These are phyloP conservation scores for Tinamus guttatus DNA, from an alignment of 2,113 vertebrate genomes.

Conservation along the genomic window DNA sequence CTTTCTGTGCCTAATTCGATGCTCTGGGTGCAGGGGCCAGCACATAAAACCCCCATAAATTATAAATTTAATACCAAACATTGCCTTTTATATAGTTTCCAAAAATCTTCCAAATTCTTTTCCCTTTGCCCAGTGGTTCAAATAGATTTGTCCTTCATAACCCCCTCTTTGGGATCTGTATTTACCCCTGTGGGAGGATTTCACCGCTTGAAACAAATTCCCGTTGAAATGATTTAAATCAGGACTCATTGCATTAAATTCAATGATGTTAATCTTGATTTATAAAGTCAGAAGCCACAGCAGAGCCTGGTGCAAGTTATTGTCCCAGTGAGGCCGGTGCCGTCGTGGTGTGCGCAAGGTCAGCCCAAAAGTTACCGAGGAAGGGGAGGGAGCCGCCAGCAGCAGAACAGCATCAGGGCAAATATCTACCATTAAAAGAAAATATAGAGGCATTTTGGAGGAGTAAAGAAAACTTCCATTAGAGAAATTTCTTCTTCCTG, in stretches of 20 bases:
- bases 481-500: background rate
- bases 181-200: background rate
- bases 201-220: background rate
- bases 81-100: rapidly evolving
- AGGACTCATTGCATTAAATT: background rate
- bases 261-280: background rate
- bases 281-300: background rate
- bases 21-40: no score
- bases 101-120: background rate
- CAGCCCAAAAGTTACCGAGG: background rate
- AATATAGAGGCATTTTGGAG: background rate
- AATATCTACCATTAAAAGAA: background rate
- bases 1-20: conserved; percentile 12
- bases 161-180: rapidly evolving
- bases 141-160: background rate
- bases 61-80: background rate
- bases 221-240: background rate
- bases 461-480: background rate
- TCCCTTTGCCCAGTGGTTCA: background rate
- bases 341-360: background rate
- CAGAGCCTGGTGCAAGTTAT: background rate
- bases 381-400: background rate
- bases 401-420: background rate
- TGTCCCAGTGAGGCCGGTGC: background rate
- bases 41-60: no score